A percentile compares a stretch with the other conserved stretches of the same genome.
Conservation (phyloP, 2,113 vertebrate species). For the Nipponia nippon region DNA sequence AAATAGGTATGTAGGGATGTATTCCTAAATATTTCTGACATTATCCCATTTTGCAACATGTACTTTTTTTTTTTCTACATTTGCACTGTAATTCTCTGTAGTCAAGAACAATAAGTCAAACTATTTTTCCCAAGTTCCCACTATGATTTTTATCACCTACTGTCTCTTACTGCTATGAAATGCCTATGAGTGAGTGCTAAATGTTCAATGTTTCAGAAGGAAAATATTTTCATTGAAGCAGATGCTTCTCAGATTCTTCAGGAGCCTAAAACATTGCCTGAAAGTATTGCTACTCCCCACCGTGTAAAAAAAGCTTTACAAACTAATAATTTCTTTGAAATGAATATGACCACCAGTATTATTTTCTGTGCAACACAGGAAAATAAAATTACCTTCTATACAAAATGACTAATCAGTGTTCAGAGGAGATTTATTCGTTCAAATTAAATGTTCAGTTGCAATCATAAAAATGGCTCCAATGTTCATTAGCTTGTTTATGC, state of each 20-base stretch:
- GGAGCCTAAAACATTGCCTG: background rate
- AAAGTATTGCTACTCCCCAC: background rate
- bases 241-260: background rate
- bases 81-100: background rate
- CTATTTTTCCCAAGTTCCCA: background rate
- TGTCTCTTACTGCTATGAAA: background rate
- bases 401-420: background rate
- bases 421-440: background rate
- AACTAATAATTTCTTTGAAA: background rate
- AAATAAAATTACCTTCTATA: background rate
- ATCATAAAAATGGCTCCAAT: background rate
- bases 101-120: background rate
- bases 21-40: background rate
- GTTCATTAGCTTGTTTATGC: background rate
- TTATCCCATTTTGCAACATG: background rate
- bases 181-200: background rate
- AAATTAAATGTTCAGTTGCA: background rate
- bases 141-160: background rate
- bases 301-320: background rate
- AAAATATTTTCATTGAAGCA: conserved; percentile 40
- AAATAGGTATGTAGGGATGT: background rate
- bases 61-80: background rate
- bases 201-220: background rate
- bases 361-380: background rate
- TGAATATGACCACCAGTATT: background rate